phyloP scores from a whole-genome alignment of 2,888 invertebrate species.

The Himalopsyche anomala region DNA sequence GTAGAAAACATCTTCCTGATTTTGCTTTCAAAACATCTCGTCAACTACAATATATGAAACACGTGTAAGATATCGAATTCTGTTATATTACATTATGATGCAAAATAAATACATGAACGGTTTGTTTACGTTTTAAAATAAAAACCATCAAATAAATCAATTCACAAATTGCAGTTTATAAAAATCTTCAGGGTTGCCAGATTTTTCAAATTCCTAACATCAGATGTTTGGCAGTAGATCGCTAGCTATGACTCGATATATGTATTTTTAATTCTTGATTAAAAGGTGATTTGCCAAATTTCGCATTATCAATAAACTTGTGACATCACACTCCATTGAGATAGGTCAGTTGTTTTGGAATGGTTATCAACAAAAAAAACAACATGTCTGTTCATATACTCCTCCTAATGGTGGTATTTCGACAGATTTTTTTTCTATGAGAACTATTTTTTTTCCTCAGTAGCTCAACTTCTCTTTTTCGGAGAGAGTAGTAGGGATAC shows the following conservation, averaged over 20 bases:
- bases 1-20: no score
- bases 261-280: constrained; percentile 19
- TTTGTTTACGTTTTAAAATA: background rate
- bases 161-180: background rate
- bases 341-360: background rate
- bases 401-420: no score
- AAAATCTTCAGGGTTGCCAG: constrained; percentile 9
- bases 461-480: no score
- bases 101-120: no score
- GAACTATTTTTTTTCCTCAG: no score
- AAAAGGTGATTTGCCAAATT: constrained; percentile 38
- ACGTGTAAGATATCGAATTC: no score
- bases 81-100: no score
- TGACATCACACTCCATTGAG: background rate
- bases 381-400: no score
- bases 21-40: no score
- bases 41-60: no score
- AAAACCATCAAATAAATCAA: background rate
- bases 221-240: constrained; percentile 27
- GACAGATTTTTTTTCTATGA: no score
- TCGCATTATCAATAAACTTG: constrained; percentile 9
- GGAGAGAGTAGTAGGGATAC: no score
- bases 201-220: background rate
- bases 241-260: constrained; percentile 35
- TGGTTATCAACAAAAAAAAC: background rate